Conservation (phyloP, 2,888 invertebrate species). For the Machimus atricapillus region DNA sequence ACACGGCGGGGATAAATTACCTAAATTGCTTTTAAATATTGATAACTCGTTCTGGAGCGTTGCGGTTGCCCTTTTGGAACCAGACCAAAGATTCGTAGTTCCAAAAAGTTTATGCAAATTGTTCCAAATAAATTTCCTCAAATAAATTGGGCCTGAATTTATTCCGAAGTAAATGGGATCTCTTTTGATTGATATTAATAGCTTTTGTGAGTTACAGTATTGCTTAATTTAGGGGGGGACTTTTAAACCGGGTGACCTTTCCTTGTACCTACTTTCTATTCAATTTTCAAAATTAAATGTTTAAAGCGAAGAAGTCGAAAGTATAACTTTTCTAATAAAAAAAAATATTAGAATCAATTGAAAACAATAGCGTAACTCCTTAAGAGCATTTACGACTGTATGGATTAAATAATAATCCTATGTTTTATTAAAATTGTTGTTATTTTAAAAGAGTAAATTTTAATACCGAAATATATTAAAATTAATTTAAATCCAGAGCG, state of each 20-base stretch:
- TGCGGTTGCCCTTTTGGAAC: background rate
- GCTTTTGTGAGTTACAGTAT: background rate
- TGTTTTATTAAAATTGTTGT: too few species aligned
- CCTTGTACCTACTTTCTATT: background rate
- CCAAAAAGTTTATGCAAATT: background rate
- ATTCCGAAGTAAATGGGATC: background rate
- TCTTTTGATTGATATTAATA: background rate
- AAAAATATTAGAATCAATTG: too few species aligned
- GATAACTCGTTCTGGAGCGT: background rate
- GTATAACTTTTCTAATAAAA: background rate
- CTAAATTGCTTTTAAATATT: conserved; percentile 21
- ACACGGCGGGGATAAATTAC: conserved; percentile 2
- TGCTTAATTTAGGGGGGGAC: background rate
- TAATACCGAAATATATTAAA: too few species aligned
- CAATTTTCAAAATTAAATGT: background rate
- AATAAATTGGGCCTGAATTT: background rate
- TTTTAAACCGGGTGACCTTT: background rate
- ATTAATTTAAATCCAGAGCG: too few species aligned
- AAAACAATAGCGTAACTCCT: too few species aligned
- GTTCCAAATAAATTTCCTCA: background rate
- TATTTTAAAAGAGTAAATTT: too few species aligned
- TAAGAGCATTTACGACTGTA: too few species aligned
- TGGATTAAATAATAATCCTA: too few species aligned
- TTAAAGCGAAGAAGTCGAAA: background rate
- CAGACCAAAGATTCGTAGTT: background rate